Conservation (phyloP, 2,113 vertebrate species). For the Panthera leo region DNA sequence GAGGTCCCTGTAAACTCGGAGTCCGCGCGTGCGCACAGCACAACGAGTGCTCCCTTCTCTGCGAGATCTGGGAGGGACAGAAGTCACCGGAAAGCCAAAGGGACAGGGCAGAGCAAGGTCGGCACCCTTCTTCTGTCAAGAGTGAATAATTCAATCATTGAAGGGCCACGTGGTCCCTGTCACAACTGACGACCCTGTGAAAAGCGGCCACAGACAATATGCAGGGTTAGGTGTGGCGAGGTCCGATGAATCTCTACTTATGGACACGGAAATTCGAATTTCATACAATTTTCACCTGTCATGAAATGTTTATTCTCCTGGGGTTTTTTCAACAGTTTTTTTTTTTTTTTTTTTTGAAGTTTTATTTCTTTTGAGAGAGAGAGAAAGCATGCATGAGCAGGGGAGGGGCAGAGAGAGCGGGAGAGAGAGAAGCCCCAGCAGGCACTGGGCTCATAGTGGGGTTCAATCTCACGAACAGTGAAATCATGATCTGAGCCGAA, state of each 20-base stretch:
- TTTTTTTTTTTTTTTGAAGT: no score
- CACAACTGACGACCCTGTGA: background rate
- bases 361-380: no score
- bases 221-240: rapidly evolving
- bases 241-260: background rate
- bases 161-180: no score
- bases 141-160: background rate
- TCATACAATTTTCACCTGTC: background rate
- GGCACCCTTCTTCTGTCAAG: background rate
- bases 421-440: no score
- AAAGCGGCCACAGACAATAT: background rate
- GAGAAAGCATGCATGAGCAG: no score
- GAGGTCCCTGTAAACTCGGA: background rate
- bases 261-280: background rate
- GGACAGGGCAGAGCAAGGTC: background rate
- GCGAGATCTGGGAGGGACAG: background rate
- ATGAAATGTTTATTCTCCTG: background rate
- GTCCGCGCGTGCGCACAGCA: rapidly evolving
- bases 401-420: no score
- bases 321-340: background rate
- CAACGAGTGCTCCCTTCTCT: background rate
- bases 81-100: background rate
- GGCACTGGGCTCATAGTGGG: no score
- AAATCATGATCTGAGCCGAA: no score
- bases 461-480: no score